phyloP scores from a whole-genome alignment of 2,888 invertebrate genomes.

The Drosophila lacicola region DNA sequence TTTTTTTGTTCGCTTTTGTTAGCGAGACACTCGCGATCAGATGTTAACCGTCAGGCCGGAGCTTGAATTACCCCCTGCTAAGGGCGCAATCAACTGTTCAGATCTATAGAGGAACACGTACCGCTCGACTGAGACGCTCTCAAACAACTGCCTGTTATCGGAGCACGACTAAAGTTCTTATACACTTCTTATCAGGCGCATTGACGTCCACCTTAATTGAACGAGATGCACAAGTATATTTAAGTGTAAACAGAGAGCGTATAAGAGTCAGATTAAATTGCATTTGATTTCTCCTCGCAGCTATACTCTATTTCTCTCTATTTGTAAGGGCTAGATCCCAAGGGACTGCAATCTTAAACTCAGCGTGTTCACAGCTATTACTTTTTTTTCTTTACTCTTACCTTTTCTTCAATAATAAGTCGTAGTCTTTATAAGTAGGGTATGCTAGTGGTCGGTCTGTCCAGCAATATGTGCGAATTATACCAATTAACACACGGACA shows the following conservation, averaged over 20 bases:
- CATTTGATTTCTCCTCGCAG: neutral
- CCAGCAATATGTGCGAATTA: neutral
- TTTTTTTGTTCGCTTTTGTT: conserved; percentile 3
- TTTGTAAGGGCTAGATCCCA: no score
- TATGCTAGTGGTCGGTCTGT: neutral
- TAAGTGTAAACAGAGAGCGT: conserved; percentile 15
- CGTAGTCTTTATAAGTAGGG: neutral
- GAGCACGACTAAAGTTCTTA: conserved; percentile 21
- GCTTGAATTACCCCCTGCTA: conserved; percentile 1
- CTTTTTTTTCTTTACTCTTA: neutral
- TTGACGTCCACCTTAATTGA: neutral
- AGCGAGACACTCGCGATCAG: neutral
- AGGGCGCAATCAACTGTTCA: neutral
- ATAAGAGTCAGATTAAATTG: neutral
- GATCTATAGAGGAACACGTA: conserved; percentile 1
- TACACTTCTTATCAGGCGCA: conserved; percentile 29
- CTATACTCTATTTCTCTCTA: neutral
- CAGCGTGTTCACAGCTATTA: no score
- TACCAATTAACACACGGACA: no score
- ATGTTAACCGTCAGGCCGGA: no score
- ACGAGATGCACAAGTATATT: neutral
- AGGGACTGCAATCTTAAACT: no score
- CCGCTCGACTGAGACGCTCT: conserved; percentile 19
- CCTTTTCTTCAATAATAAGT: neutral
- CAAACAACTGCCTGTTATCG: conserved; percentile 24